Conservation (phyloP, 2,888 invertebrate species). For the Chrysotoxum bicinctum region DNA sequence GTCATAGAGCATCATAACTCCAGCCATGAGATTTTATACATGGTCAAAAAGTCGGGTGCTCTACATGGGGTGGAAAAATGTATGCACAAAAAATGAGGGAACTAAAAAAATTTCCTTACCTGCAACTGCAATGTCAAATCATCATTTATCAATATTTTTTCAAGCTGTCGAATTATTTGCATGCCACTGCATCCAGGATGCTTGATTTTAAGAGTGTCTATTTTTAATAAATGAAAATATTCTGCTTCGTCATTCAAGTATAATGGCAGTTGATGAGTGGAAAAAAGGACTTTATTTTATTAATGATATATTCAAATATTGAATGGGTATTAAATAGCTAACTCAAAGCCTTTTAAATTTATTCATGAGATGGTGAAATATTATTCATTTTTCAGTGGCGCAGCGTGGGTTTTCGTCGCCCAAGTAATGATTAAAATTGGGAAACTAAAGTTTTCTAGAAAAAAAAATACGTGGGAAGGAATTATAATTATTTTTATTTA, state of each 20-base stretch:
- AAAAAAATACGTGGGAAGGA: too few relatives aligned
- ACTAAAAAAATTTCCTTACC: conserved; percentile 14
- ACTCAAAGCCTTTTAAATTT: not conserved
- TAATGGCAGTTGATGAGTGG: not conserved
- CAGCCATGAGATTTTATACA: not conserved
- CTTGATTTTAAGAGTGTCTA: conserved; percentile 37
- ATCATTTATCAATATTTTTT: conserved; percentile 53
- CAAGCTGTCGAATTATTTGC: conserved; percentile 54
- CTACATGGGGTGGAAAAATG: conserved; percentile 28
- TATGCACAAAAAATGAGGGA: conserved; percentile 1
- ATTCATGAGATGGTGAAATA: too few relatives aligned
- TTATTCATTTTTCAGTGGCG: too few relatives aligned
- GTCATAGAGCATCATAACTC: conserved; percentile 39
- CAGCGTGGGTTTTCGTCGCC: too few relatives aligned
- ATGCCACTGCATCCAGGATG: conserved; percentile 44
- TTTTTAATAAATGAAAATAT: not conserved
- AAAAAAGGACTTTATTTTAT: not conserved
- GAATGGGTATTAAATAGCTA: not conserved
- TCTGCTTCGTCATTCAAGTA: conserved; percentile 25
- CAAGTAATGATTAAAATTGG: too few relatives aligned
- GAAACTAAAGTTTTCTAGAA: too few relatives aligned
- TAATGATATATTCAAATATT: not conserved
- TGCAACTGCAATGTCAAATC: not conserved
- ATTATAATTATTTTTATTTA: too few relatives aligned
- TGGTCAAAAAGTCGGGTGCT: conserved; percentile 19